A percentile compares a stretch with the other conserved stretches of the same genome.
These are phyloP conservation scores for Odontamblyopus lacepedii DNA, from an alignment of 2,797 vertebrate species.

Conservation along the genomic window DNA sequence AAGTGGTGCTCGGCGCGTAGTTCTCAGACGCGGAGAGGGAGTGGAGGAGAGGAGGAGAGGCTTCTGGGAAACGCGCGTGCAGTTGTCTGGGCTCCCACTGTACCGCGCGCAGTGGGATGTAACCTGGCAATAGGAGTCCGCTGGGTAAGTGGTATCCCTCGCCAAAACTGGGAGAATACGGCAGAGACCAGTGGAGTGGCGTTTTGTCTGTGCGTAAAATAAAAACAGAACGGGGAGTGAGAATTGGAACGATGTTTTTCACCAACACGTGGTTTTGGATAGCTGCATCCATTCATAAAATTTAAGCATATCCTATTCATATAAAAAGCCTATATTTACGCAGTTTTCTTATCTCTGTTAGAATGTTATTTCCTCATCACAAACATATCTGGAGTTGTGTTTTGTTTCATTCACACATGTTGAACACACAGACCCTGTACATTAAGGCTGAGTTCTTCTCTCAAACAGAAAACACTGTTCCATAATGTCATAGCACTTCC, in stretches of 20 bases:
- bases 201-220: neutral
- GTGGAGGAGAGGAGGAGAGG: neutral
- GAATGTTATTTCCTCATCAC: no score
- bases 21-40: neutral
- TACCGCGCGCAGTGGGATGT: constrained; percentile 42
- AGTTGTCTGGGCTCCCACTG: constrained; percentile 35
- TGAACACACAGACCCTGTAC: no score
- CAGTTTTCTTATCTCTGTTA: no score
- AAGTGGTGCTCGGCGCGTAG: neutral
- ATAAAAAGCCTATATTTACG: no score
- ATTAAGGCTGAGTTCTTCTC: no score
- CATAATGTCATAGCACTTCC: no score
- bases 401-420: no score
- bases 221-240: neutral
- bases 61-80: constrained; percentile 42
- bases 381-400: no score
- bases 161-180: constrained; percentile 4
- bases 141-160: constrained; percentile 29
- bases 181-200: neutral
- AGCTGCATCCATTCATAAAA: neutral
- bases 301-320: neutral
- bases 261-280: neutral
- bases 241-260: neutral
- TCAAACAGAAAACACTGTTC: no score
- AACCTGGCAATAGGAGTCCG: constrained; percentile 67